Percentiles rank a stretch among this genome's conserved stretches.
These are phyloP conservation scores for Trogon surrucura DNA, from an alignment of 2,113 vertebrate species.

Conservation along the genomic window DNA sequence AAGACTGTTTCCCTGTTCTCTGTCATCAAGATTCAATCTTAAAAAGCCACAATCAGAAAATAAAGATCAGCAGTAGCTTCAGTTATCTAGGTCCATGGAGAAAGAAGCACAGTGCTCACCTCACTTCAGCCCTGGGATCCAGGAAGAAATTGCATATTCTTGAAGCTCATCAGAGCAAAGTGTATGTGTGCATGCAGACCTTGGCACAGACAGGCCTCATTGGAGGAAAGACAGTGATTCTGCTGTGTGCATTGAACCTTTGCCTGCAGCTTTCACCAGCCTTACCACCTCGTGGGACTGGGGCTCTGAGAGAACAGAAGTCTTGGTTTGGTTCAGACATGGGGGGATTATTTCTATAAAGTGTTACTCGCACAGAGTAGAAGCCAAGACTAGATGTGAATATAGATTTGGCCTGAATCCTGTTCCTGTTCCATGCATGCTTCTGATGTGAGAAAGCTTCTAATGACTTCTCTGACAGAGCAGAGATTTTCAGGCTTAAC, in stretches of 20 bases:
- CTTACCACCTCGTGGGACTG: neutral
- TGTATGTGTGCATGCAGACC: neutral
- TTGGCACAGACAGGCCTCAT: rapidly evolving
- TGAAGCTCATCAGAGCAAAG: neutral
- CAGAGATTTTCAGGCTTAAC: neutral
- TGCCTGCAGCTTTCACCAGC: neutral
- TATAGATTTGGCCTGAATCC: neutral
- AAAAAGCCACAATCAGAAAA: neutral
- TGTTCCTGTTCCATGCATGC: neutral
- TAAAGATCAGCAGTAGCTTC: neutral
- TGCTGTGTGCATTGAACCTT: neutral
- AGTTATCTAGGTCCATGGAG: neutral
- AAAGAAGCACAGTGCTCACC: neutral
- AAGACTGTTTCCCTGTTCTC: neutral
- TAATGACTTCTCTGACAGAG: neutral
- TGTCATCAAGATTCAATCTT: neutral
- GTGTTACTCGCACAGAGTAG: rapidly evolving
- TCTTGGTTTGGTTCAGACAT: neutral
- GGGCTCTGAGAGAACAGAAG: neutral
- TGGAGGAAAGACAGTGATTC: neutral
- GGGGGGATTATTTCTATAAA: no score
- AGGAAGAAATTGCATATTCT: neutral
- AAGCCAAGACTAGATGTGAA: neutral
- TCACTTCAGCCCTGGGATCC: rapidly evolving
- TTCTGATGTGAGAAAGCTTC: neutral